A percentile compares a stretch with the other conserved stretches of the same genome.
These are phyloP conservation scores for Desmophyllum pertusum DNA, from an alignment of 92 coral and sea anemone species.

Conservation along the genomic window DNA sequence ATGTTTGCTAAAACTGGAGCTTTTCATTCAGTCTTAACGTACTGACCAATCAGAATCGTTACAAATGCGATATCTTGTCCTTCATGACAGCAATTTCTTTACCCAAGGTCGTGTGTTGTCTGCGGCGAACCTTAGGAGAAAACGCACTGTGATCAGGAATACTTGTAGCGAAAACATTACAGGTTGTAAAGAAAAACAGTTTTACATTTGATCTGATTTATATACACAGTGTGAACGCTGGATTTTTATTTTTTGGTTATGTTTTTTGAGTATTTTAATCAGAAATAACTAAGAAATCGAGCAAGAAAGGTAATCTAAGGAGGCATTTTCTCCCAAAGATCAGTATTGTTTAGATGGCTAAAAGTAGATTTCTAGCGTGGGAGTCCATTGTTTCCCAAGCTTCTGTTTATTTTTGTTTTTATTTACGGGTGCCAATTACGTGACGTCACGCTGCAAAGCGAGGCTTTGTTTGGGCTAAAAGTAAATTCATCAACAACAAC, in stretches of 20 bases:
- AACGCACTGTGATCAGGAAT: not conserved
- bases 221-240: not conserved
- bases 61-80: conserved; percentile 69
- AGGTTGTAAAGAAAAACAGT: not conserved
- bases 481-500: conserved; percentile 86
- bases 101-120: conserved; percentile 84
- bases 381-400: conserved; percentile 83
- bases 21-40: conserved; percentile 59
- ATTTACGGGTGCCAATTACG: conserved; percentile 99
- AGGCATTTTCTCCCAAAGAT: conserved; percentile 54
- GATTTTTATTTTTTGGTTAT: not conserved
- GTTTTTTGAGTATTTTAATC: not conserved
- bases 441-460: conserved; percentile 95
- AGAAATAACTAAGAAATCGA: not conserved
- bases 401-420: conserved; percentile 99
- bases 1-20: conserved; percentile 89
- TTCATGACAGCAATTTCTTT: conserved; percentile 69
- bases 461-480: conserved; percentile 94
- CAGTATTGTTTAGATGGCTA: conserved; percentile 85
- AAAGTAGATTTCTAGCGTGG: conserved; percentile 77
- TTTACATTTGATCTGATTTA: not conserved
- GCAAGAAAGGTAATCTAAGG: not conserved
- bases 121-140: conserved; percentile 78
- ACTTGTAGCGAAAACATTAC: conserved; percentile 10
- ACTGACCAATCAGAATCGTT: conserved; percentile 71